Percentiles rank a stretch among this genome's conserved stretches.
These are phyloP conservation scores for Syngnathus floridae DNA, from an alignment of 2,113 vertebrate species.

Conservation along the genomic window DNA sequence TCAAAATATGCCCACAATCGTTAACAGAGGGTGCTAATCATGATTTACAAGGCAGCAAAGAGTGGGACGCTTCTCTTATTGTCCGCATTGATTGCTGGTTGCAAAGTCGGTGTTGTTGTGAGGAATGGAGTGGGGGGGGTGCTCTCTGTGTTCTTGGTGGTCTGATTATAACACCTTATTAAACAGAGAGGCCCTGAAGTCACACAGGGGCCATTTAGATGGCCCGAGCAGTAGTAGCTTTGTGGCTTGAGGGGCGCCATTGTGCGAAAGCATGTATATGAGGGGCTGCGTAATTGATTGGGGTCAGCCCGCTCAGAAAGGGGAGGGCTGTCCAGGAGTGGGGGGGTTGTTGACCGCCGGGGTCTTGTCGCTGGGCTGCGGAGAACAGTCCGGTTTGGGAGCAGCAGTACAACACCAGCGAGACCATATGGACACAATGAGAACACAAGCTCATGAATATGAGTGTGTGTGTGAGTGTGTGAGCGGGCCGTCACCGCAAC, in stretches of 20 bases:
- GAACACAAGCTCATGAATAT: conserved; percentile 66
- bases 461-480: conserved; percentile 43
- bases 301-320: conserved; percentile 34
- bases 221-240: conserved; percentile 50
- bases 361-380: conserved; percentile 44
- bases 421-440: conserved; percentile 77
- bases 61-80: conserved; percentile 56
- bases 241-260: conserved; percentile 47
- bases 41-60: conserved; percentile 60
- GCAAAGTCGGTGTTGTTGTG: conserved; percentile 30
- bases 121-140: conserved; percentile 42
- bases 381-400: conserved; percentile 73
- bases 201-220: conserved; percentile 65
- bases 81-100: conserved; percentile 37
- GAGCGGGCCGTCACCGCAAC: conserved; percentile 49
- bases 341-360: conserved; percentile 37
- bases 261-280: conserved; percentile 40
- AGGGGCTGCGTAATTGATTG: conserved; percentile 55
- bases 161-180: conserved; percentile 73
- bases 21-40: conserved; percentile 53
- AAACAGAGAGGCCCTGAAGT: conserved; percentile 68
- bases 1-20: conserved; percentile 44
- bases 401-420: conserved; percentile 71
- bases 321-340: conserved; percentile 15
- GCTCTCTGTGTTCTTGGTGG: conserved; percentile 65